Evolutionary conservation across 2,113 vertebrate species (phyloP).

Genomic region (Lutjanus erythropterus): DNA sequence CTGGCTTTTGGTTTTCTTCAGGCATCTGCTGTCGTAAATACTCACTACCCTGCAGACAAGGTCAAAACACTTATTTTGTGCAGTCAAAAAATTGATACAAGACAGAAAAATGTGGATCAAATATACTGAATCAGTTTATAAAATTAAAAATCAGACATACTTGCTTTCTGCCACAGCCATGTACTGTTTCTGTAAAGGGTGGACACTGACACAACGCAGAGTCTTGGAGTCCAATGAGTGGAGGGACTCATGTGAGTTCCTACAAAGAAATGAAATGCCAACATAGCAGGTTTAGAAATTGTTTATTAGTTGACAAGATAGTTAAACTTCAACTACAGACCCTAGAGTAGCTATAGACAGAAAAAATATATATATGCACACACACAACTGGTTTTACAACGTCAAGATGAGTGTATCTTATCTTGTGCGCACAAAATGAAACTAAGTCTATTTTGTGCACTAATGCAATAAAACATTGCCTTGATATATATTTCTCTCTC

Average conservation of each 20-base stretch:
- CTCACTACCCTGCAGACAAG: slow-evolving; percentile 81
- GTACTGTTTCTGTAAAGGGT: slow-evolving; percentile 89
- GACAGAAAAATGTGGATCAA: not conserved
- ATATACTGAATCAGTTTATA: rapidly evolving
- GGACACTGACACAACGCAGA: slow-evolving; percentile 88
- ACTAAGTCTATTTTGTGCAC: no score
- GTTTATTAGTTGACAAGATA: not conserved
- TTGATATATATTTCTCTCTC: no score
- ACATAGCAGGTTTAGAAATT: not conserved
- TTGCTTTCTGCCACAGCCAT: slow-evolving; percentile 86
- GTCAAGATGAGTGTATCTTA: no score
- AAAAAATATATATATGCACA: no score
- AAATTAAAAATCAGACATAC: slow-evolving; percentile 71
- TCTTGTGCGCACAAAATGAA: no score
- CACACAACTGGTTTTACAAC: no score
- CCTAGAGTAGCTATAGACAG: no score
- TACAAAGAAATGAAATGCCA: slow-evolving; percentile 44
- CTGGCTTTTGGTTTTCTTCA: slow-evolving; percentile 73
- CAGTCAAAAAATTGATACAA: not conserved
- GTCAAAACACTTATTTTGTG: not conserved
- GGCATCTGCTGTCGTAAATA: slow-evolving; percentile 87
- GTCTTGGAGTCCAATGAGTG: slow-evolving; percentile 74
- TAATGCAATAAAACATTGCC: no score
- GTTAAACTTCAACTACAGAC: no score
- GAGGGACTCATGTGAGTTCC: slow-evolving; percentile 79